phyloP scores from a whole-genome alignment of 2,888 invertebrate species.

The Thymelicus acteon region DNA sequence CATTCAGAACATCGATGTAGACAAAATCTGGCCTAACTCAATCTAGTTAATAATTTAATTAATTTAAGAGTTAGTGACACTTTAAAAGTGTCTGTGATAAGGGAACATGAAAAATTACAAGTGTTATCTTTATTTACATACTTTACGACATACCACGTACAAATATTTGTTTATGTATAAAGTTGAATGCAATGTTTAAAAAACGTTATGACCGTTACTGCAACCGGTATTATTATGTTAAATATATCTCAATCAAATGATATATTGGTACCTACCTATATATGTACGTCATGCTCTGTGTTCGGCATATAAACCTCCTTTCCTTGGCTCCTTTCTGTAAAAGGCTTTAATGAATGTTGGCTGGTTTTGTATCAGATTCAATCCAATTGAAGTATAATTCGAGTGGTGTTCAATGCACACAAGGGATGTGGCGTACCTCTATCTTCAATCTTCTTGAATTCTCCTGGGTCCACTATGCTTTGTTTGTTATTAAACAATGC shows the following conservation, averaged over 20 bases:
- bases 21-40: neutral
- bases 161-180: conserved; percentile 60
- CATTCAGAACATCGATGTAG: neutral
- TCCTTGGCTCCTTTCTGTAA: conserved; percentile 32
- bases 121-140: conserved; percentile 52
- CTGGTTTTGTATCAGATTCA: conserved; percentile 5
- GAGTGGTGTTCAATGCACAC: neutral
- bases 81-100: conserved; percentile 48
- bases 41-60: neutral
- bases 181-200: conserved; percentile 51
- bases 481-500: conserved; percentile 12
- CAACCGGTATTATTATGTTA: neutral
- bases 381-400: conserved; percentile 1
- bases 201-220: neutral
- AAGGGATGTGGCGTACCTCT: neutral
- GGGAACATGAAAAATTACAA: conserved; percentile 40
- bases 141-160: conserved; percentile 40
- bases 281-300: neutral
- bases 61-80: neutral
- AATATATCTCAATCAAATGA: neutral
- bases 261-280: too few species aligned
- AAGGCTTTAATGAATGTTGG: conserved; percentile 31
- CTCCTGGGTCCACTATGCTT: conserved; percentile 7
- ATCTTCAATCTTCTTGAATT: conserved; percentile 14
- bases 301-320: conserved; percentile 42